phyloP scores from a whole-genome alignment of 2,888 invertebrate species.

The Diplazon laetatorius region DNA sequence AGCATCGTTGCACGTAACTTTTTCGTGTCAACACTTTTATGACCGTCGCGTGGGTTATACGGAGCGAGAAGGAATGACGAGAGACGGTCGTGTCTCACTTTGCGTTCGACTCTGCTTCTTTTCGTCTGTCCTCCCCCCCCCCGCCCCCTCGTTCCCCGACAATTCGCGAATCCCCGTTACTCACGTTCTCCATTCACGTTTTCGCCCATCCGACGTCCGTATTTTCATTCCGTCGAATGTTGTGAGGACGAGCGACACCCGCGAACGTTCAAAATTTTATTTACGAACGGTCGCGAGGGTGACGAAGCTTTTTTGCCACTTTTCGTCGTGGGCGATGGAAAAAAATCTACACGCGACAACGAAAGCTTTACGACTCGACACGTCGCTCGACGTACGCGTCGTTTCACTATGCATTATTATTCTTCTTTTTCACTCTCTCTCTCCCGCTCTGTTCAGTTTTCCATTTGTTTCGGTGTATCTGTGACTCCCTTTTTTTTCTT shows the following conservation, averaged over 20 bases:
- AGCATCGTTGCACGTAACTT: slow-evolving; percentile 68
- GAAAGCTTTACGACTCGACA: slow-evolving; percentile 54
- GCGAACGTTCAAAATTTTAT: slow-evolving; percentile 44
- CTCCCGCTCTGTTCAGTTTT: no score
- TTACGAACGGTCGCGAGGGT: slow-evolving; percentile 56
- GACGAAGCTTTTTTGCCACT: slow-evolving; percentile 43
- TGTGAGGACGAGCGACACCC: slow-evolving; percentile 18
- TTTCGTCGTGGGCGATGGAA: slow-evolving; percentile 23
- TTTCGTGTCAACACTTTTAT: slow-evolving; percentile 75
- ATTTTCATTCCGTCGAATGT: slow-evolving; percentile 55
- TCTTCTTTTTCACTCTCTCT: slow-evolving; percentile 11
- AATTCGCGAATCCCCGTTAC: slow-evolving; percentile 6
- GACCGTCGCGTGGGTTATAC: slow-evolving; percentile 62
- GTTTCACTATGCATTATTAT: slow-evolving; percentile 10
- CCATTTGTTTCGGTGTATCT: slow-evolving; percentile 25
- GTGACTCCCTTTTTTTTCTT: slow-evolving; percentile 49
- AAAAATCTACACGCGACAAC: slow-evolving; percentile 19
- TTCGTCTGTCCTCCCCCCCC: slow-evolving; percentile 22
- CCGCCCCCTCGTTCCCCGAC: neutral
- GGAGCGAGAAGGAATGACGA: slow-evolving; percentile 29
- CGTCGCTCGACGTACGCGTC: slow-evolving; percentile 46
- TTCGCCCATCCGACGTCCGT: slow-evolving; percentile 56
- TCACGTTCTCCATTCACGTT: no score
- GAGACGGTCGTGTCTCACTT: slow-evolving; percentile 47
- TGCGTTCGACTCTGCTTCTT: slow-evolving; percentile 37